Conservation (phyloP, 1,140 invertebrate species). For the Drosophila auraria region DNA sequence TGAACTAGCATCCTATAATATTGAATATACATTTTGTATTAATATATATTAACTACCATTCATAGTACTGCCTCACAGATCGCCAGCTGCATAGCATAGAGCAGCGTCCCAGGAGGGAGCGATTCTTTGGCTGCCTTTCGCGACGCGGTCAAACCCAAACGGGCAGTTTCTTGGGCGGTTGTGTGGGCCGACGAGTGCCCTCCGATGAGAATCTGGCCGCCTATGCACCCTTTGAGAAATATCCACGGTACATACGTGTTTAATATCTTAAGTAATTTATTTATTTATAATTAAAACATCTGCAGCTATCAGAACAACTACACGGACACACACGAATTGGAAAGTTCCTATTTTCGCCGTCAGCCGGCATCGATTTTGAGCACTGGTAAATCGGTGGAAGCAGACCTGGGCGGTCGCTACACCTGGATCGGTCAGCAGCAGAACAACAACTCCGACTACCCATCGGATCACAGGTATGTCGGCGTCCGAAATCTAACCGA, state of each 20-base stretch:
- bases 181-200: conserved; percentile 91
- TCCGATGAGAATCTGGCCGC: conserved; percentile 93
- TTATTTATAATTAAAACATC: no score
- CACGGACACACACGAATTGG: conserved; percentile 87
- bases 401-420: conserved; percentile 65
- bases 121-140: conserved; percentile 95
- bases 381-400: conserved; percentile 68
- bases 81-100: conserved; percentile 95
- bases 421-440: conserved; percentile 66
- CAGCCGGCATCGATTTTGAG: conserved; percentile 89
- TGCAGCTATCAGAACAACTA: conserved; percentile 73
- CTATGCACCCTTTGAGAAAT: conserved; percentile 90
- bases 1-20: conserved; percentile 3
- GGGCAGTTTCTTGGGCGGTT: conserved; percentile 91
- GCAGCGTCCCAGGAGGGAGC: conserved; percentile 89
- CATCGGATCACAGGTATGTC: conserved; percentile 68
- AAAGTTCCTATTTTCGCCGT: conserved; percentile 91
- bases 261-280: no score
- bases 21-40: no score
- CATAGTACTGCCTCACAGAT: conserved; percentile 96
- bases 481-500: neutral
- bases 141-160: conserved; percentile 65
- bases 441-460: conserved; percentile 62
- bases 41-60: conserved; percentile 1
- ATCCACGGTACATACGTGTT: conserved; percentile 86